Evolutionary conservation across 2,797 vertebrate genomes (phyloP), one percentile per base, ranked within the genome.

Genomic region (Myotis vivesi): DNA sequence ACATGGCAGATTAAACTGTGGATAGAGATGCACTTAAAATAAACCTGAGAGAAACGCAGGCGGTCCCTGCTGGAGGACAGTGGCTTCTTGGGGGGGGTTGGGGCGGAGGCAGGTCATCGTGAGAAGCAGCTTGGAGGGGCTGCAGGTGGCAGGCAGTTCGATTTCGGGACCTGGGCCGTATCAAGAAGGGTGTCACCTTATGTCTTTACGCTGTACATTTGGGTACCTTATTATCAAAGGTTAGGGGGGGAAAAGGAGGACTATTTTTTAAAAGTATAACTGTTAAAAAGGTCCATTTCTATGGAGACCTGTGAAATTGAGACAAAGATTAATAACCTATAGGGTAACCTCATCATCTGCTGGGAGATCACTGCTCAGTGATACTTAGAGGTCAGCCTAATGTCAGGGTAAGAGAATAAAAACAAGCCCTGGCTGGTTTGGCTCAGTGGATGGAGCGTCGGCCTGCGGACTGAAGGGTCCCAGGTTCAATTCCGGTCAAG

Each of bases 351-450:
- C 85, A 92, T 19, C 83, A 75, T 57, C 92, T 28, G 13, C 87
- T 84, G 72, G 91, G 92, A 83, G 53, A 92, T 17, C 76, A 71
- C n/a, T 81, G 55, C 73, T 96, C 82, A 36, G 76, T 30, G 55
- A 46, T 20, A 68, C 6, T 22, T 66, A 3, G 44, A 46, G 2
- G 1, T 68, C 20, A 71, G 19, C 59, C 7, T 85, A 15, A 49
- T 81, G 88, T 88, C 84, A 68, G 8, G 46, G 68, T 87, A 77
- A 87, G 85, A 89, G 59, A 88, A 55, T 17, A 46, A 57, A 44
- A 53, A 71, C 23, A 41, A 33, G 62, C 57, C 28, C 30, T 12
- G 28, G 57, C 19, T 28, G 10, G 57, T 59, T 25, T 59, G 10
- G 57, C 57, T 28, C 25, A 59, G 57, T 59, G 57, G 25, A 13